Base-by-base conservation (phyloP, 2,888 invertebrate genomes). In the Ochropleura plecta region DNA sequence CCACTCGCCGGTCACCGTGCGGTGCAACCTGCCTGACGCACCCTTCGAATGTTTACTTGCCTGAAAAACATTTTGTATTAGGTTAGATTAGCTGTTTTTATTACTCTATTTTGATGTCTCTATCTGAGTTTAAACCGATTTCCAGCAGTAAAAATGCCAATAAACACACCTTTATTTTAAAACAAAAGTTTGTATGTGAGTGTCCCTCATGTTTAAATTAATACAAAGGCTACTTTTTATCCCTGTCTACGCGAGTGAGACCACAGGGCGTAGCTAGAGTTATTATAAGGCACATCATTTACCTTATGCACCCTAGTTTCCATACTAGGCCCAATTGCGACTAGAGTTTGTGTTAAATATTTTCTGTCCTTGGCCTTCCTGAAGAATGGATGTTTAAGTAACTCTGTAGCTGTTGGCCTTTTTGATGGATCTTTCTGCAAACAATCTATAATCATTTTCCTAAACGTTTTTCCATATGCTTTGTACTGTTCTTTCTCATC, bases 401-500 rank as follows among this genome's bases (percentile, higher is more conserved):
- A 96, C 93, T 99, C 99, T 55, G 98, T 98, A 30, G 99, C 99
- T 0, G 99, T 98, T 10, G 99, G 99, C 96, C 99, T 97, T 93
- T 99, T 99, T 0, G 98, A 97, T 0, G 99, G 99, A 91, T 99
- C 99, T 92, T 99, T 99, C 95, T 99, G 99, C 83, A 99, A 97
- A 94, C 99, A 99, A 92, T 99, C 99, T 16, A 98, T 97, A 81
- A 99, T 98, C 98, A 99, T 98, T 96, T 99, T 99, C 70, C 99
- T 97, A 96, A 99, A 99, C 70, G 99, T 99, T 96, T 99, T 99
- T 46, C 99, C 99, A 91, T 99, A 99, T 0, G 98, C 98, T 96
- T 99, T 99, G 93, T 99, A 99, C 94, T 99, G 99, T 92, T 99
- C 99, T 93, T 99, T 99, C 89, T 99, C 99, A 87, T 99, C 99